Evolutionary conservation across 2,113 vertebrate species (phyloP), one percentile per base, ranked within the genome.

Genomic region (Oenanthe melanoleuca): DNA sequence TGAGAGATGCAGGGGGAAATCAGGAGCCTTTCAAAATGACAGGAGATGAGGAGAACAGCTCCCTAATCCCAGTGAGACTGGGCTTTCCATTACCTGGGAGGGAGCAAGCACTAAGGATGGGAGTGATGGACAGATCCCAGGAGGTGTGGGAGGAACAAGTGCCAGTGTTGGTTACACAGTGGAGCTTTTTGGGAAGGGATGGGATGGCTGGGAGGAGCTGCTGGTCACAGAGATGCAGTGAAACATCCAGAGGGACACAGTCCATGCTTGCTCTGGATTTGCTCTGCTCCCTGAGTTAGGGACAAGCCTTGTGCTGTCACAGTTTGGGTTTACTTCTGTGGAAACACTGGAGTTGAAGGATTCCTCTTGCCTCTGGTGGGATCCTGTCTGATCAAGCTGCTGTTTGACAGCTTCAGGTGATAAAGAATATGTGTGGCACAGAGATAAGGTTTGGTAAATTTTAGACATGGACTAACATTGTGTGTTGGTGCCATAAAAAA

Each of bases 181-280:
- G 1, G 11, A 63, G 69, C 29, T 0, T 0, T 53, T 12, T 19
- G 50, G 70, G n/a, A 23, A 29, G 44, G n/a, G 45, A 28, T n/a
- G 59, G 50, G 9, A 26, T 33, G 42, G 20, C 7, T 37, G 59
- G 38, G 55, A 25, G 31, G 70, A 63, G 25, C 20, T 24, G 19
- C n/a, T 80, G 33, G 3, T 11, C 4, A 13, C 34, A 64, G 55
- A 23, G 14, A 3, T 15, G 56, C 21, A 19, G 3, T 4, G 22
- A 13, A 70, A 37, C 10, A 74, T 42, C 20, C 20, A 37, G 47
- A 74, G 21, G 26, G 23, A n/a, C 2, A 3, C 0, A 0, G 26
- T 28, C 19, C 2, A 0, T 9, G 29, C n/a, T 34, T 69, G 7
- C 9, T 80, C 20, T 47, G 26, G 21, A 1, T 26, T 38, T 31